phyloP scores from a whole-genome alignment of 1,140 invertebrate species.

The Caenorhabditis latens region DNA sequence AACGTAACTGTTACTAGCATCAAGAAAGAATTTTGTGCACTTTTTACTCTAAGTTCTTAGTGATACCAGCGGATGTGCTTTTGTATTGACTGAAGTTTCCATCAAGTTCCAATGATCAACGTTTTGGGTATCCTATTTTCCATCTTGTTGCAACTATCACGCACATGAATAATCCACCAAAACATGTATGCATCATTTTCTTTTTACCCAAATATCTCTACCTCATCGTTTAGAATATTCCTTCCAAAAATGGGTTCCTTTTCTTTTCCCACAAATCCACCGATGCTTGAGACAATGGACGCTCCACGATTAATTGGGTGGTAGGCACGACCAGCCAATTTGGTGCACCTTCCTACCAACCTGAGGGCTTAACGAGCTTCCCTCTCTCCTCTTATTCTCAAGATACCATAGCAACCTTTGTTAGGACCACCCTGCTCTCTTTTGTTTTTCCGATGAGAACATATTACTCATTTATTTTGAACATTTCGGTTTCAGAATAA shows the following conservation, averaged over 20 bases:
- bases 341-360: conserved; percentile 27
- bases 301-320: conserved; percentile 49
- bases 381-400: conserved; percentile 6
- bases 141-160: no score
- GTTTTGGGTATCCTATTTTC: no score
- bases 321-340: conserved; percentile 22
- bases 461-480: not conserved
- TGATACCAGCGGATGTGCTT: no score
- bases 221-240: not conserved
- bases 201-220: not conserved
- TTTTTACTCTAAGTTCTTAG: no score
- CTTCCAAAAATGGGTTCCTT: not conserved
- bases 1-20: no score
- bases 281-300: conserved; percentile 24
- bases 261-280: not conserved
- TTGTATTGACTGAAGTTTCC: no score
- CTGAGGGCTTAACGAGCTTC: conserved; percentile 37
- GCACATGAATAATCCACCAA: no score
- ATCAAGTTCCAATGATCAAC: no score
- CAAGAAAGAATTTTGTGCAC: no score
- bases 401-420: conserved; percentile 54
- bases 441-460: not conserved
- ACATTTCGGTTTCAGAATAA: not conserved
- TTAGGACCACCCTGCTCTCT: not conserved
- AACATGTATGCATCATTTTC: no score